phyloP scores from a whole-genome alignment of 2,797 vertebrate species.

The Smutsia gigantea region DNA sequence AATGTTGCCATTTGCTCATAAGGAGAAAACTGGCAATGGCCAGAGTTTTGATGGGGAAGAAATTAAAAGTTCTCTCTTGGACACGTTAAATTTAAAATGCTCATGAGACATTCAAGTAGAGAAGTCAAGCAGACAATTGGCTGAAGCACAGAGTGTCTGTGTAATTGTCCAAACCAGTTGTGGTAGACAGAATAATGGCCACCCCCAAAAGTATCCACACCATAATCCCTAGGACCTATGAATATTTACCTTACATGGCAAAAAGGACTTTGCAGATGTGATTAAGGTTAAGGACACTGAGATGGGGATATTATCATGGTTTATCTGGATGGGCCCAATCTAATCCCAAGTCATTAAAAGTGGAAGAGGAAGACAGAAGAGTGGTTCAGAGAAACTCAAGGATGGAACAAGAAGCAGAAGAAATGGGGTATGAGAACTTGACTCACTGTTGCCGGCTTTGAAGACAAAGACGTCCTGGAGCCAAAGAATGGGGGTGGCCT shows the following conservation, averaged over 20 bases:
- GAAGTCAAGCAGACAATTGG: background rate
- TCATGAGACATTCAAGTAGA: background rate
- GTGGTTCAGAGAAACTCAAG: background rate
- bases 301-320: background rate
- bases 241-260: background rate
- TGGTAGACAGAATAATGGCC: background rate
- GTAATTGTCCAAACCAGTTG: background rate
- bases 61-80: constrained; percentile 18
- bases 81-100: constrained; percentile 16
- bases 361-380: background rate
- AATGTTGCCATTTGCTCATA: background rate
- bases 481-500: background rate
- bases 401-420: background rate
- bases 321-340: background rate
- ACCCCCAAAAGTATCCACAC: background rate
- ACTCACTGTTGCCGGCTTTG: background rate
- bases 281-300: background rate
- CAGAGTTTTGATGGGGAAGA: background rate
- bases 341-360: background rate
- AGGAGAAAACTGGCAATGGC: background rate
- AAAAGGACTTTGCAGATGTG: too few relatives aligned
- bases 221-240: background rate
- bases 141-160: background rate
- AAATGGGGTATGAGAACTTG: background rate
- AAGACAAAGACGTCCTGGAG: background rate